These are phyloP conservation scores for Podiceps cristatus DNA, from an alignment of 2,113 vertebrate species.

Conservation along the genomic window DNA sequence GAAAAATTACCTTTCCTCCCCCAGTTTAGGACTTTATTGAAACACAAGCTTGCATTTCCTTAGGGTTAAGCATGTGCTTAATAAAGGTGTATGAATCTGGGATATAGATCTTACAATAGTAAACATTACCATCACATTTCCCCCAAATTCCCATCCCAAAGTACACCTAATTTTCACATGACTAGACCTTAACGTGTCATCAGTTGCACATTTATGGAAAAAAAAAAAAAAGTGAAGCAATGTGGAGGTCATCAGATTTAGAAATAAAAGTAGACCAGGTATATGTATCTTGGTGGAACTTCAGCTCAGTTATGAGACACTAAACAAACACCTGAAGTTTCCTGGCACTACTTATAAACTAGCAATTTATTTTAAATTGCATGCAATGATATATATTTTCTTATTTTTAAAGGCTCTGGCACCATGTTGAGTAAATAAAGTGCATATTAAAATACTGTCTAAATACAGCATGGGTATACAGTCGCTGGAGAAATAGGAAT, in stretches of 20 bases:
- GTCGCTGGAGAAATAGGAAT: background rate
- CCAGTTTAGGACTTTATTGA: background rate
- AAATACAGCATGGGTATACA: background rate
- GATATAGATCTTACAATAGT: background rate
- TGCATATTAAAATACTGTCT: slow-evolving; percentile 18
- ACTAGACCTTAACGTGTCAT: background rate
- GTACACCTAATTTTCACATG: background rate
- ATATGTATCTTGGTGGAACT: background rate
- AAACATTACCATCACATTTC: background rate
- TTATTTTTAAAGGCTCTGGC: background rate
- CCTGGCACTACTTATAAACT: background rate
- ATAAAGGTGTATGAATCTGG: background rate
- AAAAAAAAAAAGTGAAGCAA: background rate
- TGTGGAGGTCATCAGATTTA: background rate
- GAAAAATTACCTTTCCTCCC: background rate
- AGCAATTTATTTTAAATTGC: slow-evolving; percentile 7
- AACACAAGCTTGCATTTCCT: background rate
- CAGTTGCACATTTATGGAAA: background rate
- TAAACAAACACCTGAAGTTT: slow-evolving; percentile 43
- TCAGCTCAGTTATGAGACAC: background rate
- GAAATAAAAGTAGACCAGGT: background rate
- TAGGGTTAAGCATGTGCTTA: background rate
- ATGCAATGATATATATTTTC: background rate
- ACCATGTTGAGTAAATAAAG: slow-evolving; percentile 1
- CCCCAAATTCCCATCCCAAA: background rate